Evolutionary conservation across 2,888 invertebrate species (phyloP).

Genomic region (Oligia fasciuncula): DNA sequence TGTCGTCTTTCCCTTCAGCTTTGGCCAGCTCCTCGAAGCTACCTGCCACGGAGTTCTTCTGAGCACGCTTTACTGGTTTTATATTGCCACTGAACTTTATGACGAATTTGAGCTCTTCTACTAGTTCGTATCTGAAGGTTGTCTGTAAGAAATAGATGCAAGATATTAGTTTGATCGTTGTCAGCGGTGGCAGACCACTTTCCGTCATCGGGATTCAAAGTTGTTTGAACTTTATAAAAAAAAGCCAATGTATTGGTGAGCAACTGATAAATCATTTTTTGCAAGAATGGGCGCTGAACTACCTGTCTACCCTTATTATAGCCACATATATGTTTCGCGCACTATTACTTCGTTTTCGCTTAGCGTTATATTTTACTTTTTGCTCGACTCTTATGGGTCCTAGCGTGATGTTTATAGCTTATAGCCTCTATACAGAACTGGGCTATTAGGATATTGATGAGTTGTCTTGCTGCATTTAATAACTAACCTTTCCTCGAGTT

Average conservation of each 20-base stretch:
- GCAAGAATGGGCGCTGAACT: no score
- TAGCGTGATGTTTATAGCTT: no score
- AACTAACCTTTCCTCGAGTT: not conserved
- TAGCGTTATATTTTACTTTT: no score
- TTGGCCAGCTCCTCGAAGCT: constrained; percentile 79
- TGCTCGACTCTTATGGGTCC: no score
- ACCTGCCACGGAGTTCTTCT: constrained; percentile 76
- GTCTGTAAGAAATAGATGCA: constrained; percentile 79
- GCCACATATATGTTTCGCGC: no score
- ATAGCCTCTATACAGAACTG: no score
- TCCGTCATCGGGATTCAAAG: not conserved
- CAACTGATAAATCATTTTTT: no score
- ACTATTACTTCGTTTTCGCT: no score
- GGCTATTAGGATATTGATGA: not conserved
- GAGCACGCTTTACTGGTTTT: constrained; percentile 89
- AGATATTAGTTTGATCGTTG: not conserved
- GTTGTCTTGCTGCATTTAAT: not conserved
- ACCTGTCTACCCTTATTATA: no score
- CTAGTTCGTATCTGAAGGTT: constrained; percentile 90
- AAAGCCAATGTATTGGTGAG: not conserved
- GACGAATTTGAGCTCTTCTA: constrained; percentile 92
- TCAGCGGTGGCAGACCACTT: not conserved
- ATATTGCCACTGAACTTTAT: constrained; percentile 91
- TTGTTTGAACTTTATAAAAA: not conserved
- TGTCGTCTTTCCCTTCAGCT: constrained; percentile 80